Evolutionary conservation across 2,113 vertebrate species (phyloP).

Genomic region (Neomonachus schauinslandi): DNA sequence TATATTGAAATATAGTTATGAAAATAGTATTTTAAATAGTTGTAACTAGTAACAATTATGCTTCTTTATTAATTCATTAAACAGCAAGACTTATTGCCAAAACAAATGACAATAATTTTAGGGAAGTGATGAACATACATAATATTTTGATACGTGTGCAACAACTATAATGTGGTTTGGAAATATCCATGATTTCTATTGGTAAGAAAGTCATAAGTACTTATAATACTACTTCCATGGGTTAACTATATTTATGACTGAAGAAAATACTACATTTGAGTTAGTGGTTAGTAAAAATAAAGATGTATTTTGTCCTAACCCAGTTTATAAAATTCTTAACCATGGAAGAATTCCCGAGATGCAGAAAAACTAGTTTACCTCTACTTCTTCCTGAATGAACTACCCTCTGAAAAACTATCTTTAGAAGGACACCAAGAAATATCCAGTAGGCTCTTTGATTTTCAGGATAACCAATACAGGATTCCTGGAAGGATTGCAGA

Average conservation of each 20-base stretch:
- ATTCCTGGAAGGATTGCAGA: background rate
- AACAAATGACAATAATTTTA: background rate
- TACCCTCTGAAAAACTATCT: background rate
- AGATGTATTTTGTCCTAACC: background rate
- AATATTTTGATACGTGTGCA: too few relatives aligned
- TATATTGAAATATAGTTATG: background rate
- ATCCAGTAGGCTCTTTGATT: background rate
- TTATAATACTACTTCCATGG: background rate
- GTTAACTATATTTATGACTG: background rate
- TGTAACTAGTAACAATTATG: background rate
- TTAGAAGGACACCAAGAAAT: background rate
- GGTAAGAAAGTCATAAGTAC: background rate
- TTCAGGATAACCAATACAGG: too few relatives aligned
- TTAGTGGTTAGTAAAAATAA: background rate
- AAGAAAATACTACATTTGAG: background rate
- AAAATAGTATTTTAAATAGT: background rate
- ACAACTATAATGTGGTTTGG: background rate
- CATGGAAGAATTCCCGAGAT: too few relatives aligned
- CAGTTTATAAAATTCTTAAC: background rate
- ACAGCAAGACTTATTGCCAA: background rate
- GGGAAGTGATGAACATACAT: too few relatives aligned
- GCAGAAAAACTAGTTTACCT: background rate
- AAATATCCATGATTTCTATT: background rate
- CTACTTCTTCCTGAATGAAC: too few relatives aligned
- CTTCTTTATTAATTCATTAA: background rate